A percentile compares a stretch with the other conserved stretches of the same genome.
These are phyloP conservation scores for Alcis repandata DNA, from an alignment of 2,888 invertebrate genomes.

Conservation along the genomic window DNA sequence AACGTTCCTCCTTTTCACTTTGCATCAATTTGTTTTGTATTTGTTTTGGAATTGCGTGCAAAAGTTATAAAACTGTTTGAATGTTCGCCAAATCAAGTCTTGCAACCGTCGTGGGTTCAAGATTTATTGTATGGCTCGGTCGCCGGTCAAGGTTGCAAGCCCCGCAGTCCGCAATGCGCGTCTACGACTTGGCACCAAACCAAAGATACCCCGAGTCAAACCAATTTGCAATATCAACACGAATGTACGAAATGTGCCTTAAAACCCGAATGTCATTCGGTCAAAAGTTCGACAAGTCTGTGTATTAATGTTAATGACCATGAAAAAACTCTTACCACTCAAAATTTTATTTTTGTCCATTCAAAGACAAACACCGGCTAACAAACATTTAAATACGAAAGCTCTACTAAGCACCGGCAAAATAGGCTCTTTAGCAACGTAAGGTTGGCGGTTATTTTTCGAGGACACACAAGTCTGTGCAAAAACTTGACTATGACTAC, in stretches of 20 bases:
- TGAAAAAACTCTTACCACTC: constrained; percentile 2
- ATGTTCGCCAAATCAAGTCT: constrained; percentile 55
- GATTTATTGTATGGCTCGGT: constrained; percentile 63
- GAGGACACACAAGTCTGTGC: constrained; percentile 73
- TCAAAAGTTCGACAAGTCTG: constrained; percentile 18
- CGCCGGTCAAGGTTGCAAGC: constrained; percentile 81
- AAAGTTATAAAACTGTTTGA: constrained; percentile 43
- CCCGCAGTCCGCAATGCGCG: constrained; percentile 71
- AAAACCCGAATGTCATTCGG: constrained; percentile 14
- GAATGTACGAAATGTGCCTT: constrained; percentile 13
- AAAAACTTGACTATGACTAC: constrained; percentile 72
- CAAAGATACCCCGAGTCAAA: constrained; percentile 58
- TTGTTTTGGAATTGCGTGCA: constrained; percentile 4
- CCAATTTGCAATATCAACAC: constrained; percentile 48
- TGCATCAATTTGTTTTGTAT: neutral
- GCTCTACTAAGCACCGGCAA: constrained; percentile 45
- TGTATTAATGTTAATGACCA: constrained; percentile 23
- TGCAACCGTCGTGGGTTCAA: constrained; percentile 56
- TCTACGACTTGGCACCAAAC: constrained; percentile 74
- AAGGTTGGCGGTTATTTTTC: constrained; percentile 79
- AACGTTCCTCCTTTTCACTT: neutral
- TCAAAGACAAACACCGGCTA: constrained; percentile 41
- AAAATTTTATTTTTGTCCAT: constrained; percentile 43
- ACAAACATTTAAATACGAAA: constrained; percentile 48
- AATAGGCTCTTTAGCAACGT: constrained; percentile 70